Evolutionary conservation across 35 echinoderm and acorn worm genomes (phyloP).

Genomic region (Lytechinus pictus): DNA sequence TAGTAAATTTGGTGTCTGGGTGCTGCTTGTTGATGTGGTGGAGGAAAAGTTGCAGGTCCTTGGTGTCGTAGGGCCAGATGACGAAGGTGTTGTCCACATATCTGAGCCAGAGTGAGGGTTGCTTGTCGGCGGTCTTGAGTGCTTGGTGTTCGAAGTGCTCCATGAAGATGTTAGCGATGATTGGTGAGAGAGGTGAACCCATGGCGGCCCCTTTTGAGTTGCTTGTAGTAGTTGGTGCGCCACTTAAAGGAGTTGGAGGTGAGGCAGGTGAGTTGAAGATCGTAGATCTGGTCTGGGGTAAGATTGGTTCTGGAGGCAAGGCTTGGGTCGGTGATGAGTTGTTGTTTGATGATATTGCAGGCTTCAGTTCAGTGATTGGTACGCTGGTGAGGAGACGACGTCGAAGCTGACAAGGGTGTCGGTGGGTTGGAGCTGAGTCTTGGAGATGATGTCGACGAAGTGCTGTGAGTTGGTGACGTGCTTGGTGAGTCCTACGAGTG

Average conservation of each 20-base stretch:
- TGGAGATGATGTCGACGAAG: no score
- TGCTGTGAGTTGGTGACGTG: no score
- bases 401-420: no score
- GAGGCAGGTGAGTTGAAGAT: background rate
- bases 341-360: background rate
- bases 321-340: background rate
- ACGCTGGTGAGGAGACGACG: background rate
- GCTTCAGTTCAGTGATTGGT: background rate
- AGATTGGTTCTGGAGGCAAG: background rate
- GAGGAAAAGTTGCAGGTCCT: slow-evolving; percentile 16
- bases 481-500: no score
- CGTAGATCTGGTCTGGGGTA: background rate
- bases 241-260: background rate
- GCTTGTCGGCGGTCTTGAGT: slow-evolving; percentile 44
- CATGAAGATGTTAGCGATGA: slow-evolving; percentile 64
- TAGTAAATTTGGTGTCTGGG: slow-evolving; percentile 52
- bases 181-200: slow-evolving; percentile 27
- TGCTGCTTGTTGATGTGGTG: slow-evolving; percentile 55
- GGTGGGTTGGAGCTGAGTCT: no score
- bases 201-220: slow-evolving; percentile 36
- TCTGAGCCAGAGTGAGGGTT: slow-evolving; percentile 41
- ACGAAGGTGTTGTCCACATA: background rate
- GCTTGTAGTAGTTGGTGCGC: slow-evolving; percentile 19
- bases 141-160: slow-evolving; percentile 50
- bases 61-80: no score